phyloP scores from a whole-genome alignment of 2,888 invertebrate genomes.

The Pandemis heparana region DNA sequence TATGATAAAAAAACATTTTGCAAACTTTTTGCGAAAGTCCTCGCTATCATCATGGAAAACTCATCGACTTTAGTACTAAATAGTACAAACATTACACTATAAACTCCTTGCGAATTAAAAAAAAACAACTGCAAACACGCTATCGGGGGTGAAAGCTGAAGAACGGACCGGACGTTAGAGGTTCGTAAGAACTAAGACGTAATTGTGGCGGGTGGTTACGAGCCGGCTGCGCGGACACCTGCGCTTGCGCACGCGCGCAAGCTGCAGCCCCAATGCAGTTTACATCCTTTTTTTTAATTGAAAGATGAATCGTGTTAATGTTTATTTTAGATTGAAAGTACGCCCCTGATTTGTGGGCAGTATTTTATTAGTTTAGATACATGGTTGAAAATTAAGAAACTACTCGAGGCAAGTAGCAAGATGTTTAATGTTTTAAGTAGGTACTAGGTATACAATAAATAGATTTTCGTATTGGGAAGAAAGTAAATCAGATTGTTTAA shows the following conservation, averaged over 20 bases:
- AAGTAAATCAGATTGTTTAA: too few species aligned
- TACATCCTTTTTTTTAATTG: conserved; percentile 44
- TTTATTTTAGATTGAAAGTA: conserved; percentile 15
- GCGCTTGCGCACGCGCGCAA: conserved; percentile 59
- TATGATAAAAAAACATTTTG: too few species aligned
- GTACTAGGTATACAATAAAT: too few species aligned
- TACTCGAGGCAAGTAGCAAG: background rate
- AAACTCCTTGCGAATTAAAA: conserved; percentile 12
- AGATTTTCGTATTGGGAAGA: too few species aligned
- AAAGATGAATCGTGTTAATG: conserved; percentile 28
- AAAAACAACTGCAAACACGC: conserved; percentile 5
- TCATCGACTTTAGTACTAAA: background rate
- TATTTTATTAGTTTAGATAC: background rate
- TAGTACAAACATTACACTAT: background rate
- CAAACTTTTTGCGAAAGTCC: too few species aligned
- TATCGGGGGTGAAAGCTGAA: conserved; percentile 36
- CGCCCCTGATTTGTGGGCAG: conserved; percentile 26
- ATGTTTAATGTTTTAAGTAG: background rate
- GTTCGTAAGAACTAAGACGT: conserved; percentile 58
- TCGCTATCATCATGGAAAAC: too few species aligned
- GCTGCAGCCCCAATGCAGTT: conserved; percentile 54
- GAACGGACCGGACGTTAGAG: conserved; percentile 42
- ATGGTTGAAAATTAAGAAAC: background rate
- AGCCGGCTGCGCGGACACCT: conserved; percentile 81
- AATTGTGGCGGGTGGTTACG: conserved; percentile 70